Conservation (phyloP, 2,113 vertebrate species). For the Ceuthmochares aereus region DNA sequence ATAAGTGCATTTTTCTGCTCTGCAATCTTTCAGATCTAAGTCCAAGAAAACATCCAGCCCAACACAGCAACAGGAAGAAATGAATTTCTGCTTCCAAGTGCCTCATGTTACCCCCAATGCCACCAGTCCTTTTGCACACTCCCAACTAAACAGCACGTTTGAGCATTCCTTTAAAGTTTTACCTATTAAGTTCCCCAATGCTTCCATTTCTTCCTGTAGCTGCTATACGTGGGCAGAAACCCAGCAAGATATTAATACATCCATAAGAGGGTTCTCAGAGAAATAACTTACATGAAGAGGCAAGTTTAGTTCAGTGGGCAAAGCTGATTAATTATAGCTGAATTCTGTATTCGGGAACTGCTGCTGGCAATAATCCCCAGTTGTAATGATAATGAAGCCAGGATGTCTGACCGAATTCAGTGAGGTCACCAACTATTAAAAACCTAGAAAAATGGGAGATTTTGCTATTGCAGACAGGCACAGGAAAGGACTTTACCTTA, state of each 20-base stretch:
- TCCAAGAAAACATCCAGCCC: neutral
- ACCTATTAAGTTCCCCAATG: neutral
- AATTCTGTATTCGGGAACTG: neutral
- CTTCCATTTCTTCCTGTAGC: neutral
- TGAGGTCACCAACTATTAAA: neutral
- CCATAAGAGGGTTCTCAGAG: neutral
- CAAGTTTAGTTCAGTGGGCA: neutral
- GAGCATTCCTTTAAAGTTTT: neutral
- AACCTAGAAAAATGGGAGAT: neutral
- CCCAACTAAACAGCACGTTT: neutral
- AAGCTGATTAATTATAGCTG: neutral
- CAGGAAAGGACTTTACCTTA: slow-evolving; percentile 81
- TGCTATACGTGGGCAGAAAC: neutral
- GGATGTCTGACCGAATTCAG: neutral
- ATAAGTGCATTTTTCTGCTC: neutral
- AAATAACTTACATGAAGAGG: neutral
- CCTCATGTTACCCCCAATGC: neutral
- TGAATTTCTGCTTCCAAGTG: neutral
- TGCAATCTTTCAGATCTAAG: neutral
- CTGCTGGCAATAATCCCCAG: neutral
- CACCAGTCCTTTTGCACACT: neutral
- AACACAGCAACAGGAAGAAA: neutral
- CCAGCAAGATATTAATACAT: fast-evolving
- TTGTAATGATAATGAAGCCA: neutral
- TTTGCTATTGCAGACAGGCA: neutral